Base-by-base conservation (phyloP, 2,888 invertebrate genomes). In the Apodemia duryi region DNA sequence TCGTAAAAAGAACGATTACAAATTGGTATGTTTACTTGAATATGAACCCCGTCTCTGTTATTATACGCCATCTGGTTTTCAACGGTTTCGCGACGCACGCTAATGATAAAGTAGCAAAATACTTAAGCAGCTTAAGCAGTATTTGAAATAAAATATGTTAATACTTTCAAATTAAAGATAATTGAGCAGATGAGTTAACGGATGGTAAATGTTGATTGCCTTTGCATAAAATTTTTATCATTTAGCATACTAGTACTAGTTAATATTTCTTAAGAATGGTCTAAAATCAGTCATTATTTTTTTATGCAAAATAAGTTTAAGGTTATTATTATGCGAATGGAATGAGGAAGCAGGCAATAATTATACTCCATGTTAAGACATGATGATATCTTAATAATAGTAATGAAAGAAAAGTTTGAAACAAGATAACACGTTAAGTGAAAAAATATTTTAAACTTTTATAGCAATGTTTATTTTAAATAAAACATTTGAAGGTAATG, bases 21-120 rank as follows among this genome's bases (percentile, higher is more conserved):
- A 71, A 72, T 68, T 70, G 72, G 69, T 65, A 70, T 72, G 69
- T 72, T 69, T 69, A 69, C 69, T 69, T 62, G 67, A 63, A 66
- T 67, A 66, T 65, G 66, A 68, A 68, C 66, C 65, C 67, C 68
- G 41, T 62, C 71, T 70, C 69, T 71, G 70, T 73, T 70, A 73
- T 73, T 73, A 71, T 68, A 65, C 67, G 69, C 70, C 71, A 71
- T 70, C 71, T 71, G 70, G 71, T 65, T 68, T 67, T 67, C 70
- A 68, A 70, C 68, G 68, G 70, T 71, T 70, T 69, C 66, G 63
- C 65, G 49, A 49, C 49, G 49, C 62, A 65, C 69, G 66, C 68
- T 70, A 71, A 70, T 71, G 68, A 71, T 70, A 69, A 71, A 68
- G 69, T 68, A 71, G 68, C 68, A 64, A 67, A 70, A 71, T 67